Conservation (phyloP, 2,113 vertebrate species). For the human (Homo sapiens) region DNA sequence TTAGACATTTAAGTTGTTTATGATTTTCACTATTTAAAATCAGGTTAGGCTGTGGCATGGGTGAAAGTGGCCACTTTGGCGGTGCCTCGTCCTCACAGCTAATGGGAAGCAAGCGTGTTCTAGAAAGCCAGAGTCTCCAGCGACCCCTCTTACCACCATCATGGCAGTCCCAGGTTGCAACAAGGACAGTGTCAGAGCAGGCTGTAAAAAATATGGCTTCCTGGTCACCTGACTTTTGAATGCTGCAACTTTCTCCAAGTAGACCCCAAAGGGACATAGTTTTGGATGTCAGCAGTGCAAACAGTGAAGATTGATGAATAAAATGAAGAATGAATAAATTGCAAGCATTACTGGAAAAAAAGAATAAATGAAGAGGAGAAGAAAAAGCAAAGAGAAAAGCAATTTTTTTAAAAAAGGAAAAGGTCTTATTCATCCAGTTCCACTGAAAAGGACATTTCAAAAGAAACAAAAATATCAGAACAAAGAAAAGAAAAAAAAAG, state of each 20-base stretch:
- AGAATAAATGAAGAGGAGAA: constrained; percentile 22
- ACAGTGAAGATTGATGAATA: constrained; percentile 93
- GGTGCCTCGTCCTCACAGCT: not conserved
- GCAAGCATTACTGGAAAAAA: constrained; percentile 85
- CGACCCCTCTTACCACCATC: not conserved
- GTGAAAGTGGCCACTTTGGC: not conserved
- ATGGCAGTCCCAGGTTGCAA: not conserved
- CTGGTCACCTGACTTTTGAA: constrained; percentile 97
- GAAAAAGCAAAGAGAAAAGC: not conserved
- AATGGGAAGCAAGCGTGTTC: not conserved
- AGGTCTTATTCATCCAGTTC: not conserved
- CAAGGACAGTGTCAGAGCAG: not conserved
- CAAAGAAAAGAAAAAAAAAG: not conserved
- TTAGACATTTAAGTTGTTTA: not conserved
- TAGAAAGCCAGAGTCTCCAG: not conserved
- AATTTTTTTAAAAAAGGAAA: not conserved
- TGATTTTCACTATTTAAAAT: not conserved
- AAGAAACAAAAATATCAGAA: not conserved
- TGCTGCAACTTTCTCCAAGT: constrained; percentile 98
- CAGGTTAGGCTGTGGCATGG: too few species aligned
- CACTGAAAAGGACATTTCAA: not conserved
- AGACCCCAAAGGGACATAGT: constrained; percentile 97
- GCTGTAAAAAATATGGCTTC: not conserved
- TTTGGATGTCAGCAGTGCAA: constrained; percentile 97
- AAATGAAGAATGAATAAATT: constrained; percentile 81